Base-by-base conservation (phyloP, 2,113 vertebrate species). In the Nerophis lumbriciformis region DNA sequence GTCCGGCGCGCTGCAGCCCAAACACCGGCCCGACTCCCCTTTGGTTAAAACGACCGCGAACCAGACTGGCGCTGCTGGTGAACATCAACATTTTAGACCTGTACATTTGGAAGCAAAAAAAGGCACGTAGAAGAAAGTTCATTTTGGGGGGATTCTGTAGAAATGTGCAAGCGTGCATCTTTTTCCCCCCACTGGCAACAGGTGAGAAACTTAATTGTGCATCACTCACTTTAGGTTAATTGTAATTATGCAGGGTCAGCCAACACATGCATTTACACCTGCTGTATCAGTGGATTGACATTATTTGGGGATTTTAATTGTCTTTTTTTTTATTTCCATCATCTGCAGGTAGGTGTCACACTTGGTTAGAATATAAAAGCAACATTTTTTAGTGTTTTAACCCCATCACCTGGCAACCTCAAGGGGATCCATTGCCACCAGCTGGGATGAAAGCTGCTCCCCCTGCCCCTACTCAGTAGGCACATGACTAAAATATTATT, bases 311-410 rank as follows among this genome's bases (percentile, higher is more conserved):
- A 16, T 53, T 68, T 73, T 55, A 73, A 68, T 53, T 35, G 36
- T 66, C 14, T 21, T 65, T 73, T 66, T 38, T 66, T 90, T 91
- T 68, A 80, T 94, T 95, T 89, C 94, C 94, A 91, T 89, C 91
- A 89, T 93, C 92, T 92, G 91, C 95, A 98, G 96, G 93, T 94
- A 97, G 96, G 94, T 95, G 96, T 98, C 95, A 98, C 95, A 98
- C 92, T 97, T 96, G 94, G 93, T 95, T 94, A 95, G 93, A 93
- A 87, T 85, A 75, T 69, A 93, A 93, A 92, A 86, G 87, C 88
- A 92, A 85, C 85, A 87, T 91, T 5, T 48, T 88, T 88, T 92
- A 84, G 85, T 81, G 80, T 91, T 90, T 88, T 89, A 90, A 87
- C 89, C 87, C 60, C 67, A 45, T 71, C 88, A 90, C 82, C 85